Base-by-base conservation (phyloP, 2,113 vertebrate genomes). In the Dinomys branickii region DNA sequence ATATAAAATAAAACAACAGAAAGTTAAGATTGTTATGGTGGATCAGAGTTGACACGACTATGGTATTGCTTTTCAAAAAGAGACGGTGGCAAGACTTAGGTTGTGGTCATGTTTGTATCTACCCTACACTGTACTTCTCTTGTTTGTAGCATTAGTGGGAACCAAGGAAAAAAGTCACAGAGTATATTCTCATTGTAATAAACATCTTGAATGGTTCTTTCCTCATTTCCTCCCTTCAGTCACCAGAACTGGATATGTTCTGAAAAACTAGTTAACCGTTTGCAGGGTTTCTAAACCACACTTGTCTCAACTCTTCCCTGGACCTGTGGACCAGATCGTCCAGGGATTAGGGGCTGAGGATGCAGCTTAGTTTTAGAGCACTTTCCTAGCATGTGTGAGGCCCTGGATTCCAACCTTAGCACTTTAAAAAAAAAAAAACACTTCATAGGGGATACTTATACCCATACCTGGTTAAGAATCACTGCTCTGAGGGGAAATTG, bases 181-280 rank as follows among this genome's bases (percentile, higher is more conserved):
- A 69, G 10, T 59, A 0, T 94, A 71, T 81, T 96, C 44, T 91
- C n/a, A 3, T 58, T 92, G 24, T 69, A 92, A 77, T 61, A 84
- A 94, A 93, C 80, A 12, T 59, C 56, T 90, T 89, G 11, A 81
- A 12, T 84, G 50, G 28, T 59, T 93, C 44, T 85, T 85, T 82
- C 5, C 35, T 89, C 54, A 35, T 93, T 80, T 50, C 16, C 19
- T 95, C 38, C 44, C 56, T 85, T 95, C 11, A 93, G 26, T 93
- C 50, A 77, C 56, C 20, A 89, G n/a, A 91, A 82, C 65, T 96
- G 30, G 38, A 83, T 91, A 91, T 91, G 35, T 88, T 88, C 38
- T 88, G 28, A 65, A 38, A 73, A 95, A 47, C 78, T 71, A 44
- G 26, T 85, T 95, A 75, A 77, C 78, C 14, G 78, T 16, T 86